A percentile compares a stretch with the other conserved stretches of the same genome.
These are phyloP conservation scores for Tricholaema leucomelas DNA, from an alignment of 2,113 vertebrate genomes.

Conservation along the genomic window DNA sequence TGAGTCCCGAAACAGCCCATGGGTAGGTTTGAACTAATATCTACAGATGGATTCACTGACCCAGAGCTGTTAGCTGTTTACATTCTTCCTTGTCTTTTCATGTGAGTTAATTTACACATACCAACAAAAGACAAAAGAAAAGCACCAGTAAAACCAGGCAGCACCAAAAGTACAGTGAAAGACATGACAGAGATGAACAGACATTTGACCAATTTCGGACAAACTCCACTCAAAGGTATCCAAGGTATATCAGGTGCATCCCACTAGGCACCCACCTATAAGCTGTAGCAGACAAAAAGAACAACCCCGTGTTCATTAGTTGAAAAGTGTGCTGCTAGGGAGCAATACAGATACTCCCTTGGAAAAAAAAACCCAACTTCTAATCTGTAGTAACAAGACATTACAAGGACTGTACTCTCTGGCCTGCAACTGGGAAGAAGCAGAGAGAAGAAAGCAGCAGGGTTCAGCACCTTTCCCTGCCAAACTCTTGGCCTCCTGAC, in stretches of 20 bases:
- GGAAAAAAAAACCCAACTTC: neutral
- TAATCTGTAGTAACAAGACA: neutral
- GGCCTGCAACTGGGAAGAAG: neutral
- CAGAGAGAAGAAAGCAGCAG: neutral
- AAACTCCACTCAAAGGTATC: neutral
- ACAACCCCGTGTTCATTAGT: accelerated
- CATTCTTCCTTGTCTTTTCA: neutral
- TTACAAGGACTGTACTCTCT: neutral
- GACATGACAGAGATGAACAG: neutral
- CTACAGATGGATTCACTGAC: neutral
- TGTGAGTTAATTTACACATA: neutral
- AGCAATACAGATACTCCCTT: neutral
- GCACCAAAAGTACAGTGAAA: neutral
- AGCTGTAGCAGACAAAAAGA: neutral
- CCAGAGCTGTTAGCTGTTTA: neutral
- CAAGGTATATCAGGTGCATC: accelerated
- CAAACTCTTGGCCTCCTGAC: neutral
- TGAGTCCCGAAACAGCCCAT: neutral
- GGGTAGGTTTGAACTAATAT: neutral
- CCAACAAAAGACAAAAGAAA: neutral
- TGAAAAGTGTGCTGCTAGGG: neutral
- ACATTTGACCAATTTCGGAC: neutral
- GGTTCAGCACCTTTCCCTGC: neutral
- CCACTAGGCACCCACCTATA: neutral
- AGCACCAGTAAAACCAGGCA: neutral